phyloP scores from a whole-genome alignment of 2,797 vertebrate genomes.

The Echeneis naucrates region DNA sequence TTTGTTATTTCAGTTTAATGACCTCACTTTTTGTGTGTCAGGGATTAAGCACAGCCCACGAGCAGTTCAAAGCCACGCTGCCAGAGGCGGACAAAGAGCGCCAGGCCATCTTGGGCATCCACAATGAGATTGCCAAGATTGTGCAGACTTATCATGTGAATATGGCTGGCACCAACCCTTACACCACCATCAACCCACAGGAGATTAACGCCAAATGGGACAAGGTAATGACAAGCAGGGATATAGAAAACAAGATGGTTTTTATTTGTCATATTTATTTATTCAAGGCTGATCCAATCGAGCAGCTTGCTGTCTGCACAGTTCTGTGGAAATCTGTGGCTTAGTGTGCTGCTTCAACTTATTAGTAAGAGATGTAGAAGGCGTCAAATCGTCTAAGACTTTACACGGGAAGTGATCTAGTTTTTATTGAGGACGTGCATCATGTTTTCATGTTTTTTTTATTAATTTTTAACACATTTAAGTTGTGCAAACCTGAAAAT shows the following conservation, averaged over 20 bases:
- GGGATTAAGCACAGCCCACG: conserved; percentile 96
- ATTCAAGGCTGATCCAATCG: neutral
- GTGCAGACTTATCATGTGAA: conserved; percentile 98
- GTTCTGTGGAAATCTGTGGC: no score
- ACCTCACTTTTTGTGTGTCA: conserved; percentile 64
- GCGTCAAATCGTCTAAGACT: no score
- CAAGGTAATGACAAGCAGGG: conserved; percentile 80
- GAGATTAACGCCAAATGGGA: conserved; percentile 99
- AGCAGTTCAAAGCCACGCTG: conserved; percentile 98
- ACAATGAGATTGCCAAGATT: conserved; percentile 97
- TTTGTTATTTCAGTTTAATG: neutral
- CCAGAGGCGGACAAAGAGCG: conserved; percentile 97
- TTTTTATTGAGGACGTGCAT: no score
- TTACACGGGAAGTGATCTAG: no score
- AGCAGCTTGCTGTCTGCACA: no score
- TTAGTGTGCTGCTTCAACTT: no score
- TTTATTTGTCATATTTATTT: neutral
- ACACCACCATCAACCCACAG: conserved; percentile 95
- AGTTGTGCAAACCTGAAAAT: no score
- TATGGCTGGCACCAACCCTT: conserved; percentile 95
- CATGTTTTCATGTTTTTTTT: neutral
- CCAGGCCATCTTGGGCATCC: conserved; percentile 95
- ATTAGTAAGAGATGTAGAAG: no score
- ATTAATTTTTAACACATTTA: neutral
- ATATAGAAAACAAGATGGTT: neutral